These are phyloP conservation scores for Priocnemis perturbator DNA, from an alignment of 2,888 invertebrate genomes.

Conservation along the genomic window DNA sequence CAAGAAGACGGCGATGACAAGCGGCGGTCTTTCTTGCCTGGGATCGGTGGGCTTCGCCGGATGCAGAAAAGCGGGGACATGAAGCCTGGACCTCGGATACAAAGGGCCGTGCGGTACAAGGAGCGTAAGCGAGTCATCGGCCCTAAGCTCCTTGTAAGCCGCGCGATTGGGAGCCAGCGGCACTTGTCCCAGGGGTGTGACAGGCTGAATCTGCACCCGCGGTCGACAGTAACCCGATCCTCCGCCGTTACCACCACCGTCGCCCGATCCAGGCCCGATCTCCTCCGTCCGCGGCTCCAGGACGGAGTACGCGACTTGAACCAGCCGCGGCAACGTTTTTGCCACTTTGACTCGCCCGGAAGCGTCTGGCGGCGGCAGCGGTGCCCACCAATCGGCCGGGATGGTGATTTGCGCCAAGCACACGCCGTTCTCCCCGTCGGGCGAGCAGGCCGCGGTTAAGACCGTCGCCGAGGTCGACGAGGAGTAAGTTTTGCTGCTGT, in stretches of 20 bases:
- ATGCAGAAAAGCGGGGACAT: slow-evolving; percentile 92
- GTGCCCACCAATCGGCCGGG: slow-evolving; percentile 94
- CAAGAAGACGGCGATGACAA: slow-evolving; percentile 87
- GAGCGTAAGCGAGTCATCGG: slow-evolving; percentile 89
- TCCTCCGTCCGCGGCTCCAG: slow-evolving; percentile 86
- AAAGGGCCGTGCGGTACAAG: slow-evolving; percentile 91
- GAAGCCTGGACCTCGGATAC: slow-evolving; percentile 92
- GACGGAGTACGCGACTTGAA: slow-evolving; percentile 91
- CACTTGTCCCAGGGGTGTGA: slow-evolving; percentile 79
- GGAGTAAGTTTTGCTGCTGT: slow-evolving; percentile 37
- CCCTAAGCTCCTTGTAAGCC: slow-evolving; percentile 89
- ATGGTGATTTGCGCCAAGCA: slow-evolving; percentile 91
- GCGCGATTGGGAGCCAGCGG: slow-evolving; percentile 87
- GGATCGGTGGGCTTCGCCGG: slow-evolving; percentile 73
- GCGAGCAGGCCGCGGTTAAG: slow-evolving; percentile 93
- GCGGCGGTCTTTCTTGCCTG: slow-evolving; percentile 69
- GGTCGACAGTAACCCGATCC: slow-evolving; percentile 80
- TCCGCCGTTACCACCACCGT: slow-evolving; percentile 31
- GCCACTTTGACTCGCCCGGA: slow-evolving; percentile 72
- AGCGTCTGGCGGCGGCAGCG: slow-evolving; percentile 80
- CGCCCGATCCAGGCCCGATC: slow-evolving; percentile 63
- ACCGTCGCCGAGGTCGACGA: slow-evolving; percentile 66
- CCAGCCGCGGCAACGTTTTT: slow-evolving; percentile 84
- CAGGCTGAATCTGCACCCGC: slow-evolving; percentile 82
- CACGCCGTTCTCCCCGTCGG: slow-evolving; percentile 94